Evolutionary conservation across 2,113 vertebrate species (phyloP).

Genomic region (Macrotis lagotis): DNA sequence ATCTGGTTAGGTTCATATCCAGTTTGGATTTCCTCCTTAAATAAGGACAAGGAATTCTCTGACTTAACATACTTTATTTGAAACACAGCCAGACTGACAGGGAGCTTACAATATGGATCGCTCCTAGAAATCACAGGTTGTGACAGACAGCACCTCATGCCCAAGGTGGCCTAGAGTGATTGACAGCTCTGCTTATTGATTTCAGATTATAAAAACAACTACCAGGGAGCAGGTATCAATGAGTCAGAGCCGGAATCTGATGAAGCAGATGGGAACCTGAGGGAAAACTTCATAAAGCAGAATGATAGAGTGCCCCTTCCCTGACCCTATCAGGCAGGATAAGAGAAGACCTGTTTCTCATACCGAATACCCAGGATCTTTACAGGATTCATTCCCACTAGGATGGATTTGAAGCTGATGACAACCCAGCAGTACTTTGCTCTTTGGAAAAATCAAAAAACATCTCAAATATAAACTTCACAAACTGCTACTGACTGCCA

Average conservation of each 20-base stretch:
- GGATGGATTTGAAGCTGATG: constrained; percentile 45
- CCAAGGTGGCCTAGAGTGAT: constrained; percentile 34
- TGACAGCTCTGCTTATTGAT: constrained; percentile 75
- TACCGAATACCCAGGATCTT: constrained; percentile 33
- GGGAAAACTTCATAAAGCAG: constrained; percentile 47
- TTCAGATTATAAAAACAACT: constrained; percentile 62
- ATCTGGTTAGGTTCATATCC: constrained; percentile 56
- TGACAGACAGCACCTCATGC: background rate
- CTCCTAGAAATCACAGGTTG: background rate
- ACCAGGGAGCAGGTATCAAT: constrained; percentile 43
- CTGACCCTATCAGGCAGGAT: constrained; percentile 24
- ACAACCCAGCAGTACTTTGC: constrained; percentile 34
- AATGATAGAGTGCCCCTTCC: constrained; percentile 26
- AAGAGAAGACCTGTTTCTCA: constrained; percentile 49
- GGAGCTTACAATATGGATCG: background rate
- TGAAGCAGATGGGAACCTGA: constrained; percentile 62
- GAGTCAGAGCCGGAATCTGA: constrained; percentile 61
- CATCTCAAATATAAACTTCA: constrained; percentile 57
- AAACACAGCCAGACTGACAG: background rate
- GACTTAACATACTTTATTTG: constrained; percentile 59
- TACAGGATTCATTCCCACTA: constrained; percentile 47
- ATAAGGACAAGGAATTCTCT: constrained; percentile 67
- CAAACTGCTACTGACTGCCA: constrained; percentile 42
- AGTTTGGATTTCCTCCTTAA: constrained; percentile 63
- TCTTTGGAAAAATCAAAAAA: constrained; percentile 4